Base-by-base conservation (phyloP, 92 coral and sea anemone genomes). In the Meandrina meandrites region DNA sequence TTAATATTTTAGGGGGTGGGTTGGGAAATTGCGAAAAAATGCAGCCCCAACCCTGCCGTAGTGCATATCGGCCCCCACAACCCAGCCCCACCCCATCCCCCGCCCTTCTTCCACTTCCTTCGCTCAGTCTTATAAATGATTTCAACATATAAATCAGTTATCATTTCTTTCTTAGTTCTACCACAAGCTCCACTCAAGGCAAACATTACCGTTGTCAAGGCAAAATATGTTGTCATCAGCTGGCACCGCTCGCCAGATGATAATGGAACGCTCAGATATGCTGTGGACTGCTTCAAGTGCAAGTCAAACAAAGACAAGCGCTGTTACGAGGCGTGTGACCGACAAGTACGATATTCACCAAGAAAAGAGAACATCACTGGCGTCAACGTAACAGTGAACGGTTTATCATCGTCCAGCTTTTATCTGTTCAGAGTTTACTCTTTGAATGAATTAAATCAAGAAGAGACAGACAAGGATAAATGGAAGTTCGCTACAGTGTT, bases 351-450 rank as follows among this genome's bases (percentile, higher is more conserved):
- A 4, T 95, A 76, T 60, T 48, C 37, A 18, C 97, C 98, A 10
- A 67, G 82, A 2, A 84, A 89, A 34, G 82, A 54, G 21, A 75
- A 86, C 34, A 84, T 92, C 24, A 79, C 76, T 19, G 76, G 84
- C 19, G 24, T 77, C 8, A 89, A 73, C 31, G 97, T 90, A 37
- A 85, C 92, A 19, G 88, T 95, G 30, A 72, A 83, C 34, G 91
- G 94, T 18, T 88, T 95, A 74, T 51, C 56, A 10, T 56, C 90
- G 53, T 78, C 75, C 31, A 90, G 90, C 28, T 79, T 50, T 17
- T 92, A 88, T 79, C 67, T 68, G 75, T 95, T 95, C 79, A 72
- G 86, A 28, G 92, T 95, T 35, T 94, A 92, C 83, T 89, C 93
- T n/a, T 92, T 86, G 31, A 90, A 79, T 70, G 84, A 88, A 24